These are phyloP conservation scores for Drosophila affinis DNA, from an alignment of 2,888 invertebrate genomes.

Conservation along the genomic window DNA sequence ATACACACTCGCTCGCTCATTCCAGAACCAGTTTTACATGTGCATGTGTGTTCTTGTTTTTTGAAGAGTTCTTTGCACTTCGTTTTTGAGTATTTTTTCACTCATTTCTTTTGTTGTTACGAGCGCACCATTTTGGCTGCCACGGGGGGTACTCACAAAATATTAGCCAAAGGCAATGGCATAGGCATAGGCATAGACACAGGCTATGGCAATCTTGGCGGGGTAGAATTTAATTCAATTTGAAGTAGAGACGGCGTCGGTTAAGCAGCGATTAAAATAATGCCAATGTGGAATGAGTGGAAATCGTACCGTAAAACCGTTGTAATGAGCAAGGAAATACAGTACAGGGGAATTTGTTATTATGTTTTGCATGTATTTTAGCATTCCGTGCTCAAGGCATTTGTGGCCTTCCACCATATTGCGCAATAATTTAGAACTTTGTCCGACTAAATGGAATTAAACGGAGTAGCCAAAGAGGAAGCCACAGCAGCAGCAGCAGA, in stretches of 20 bases:
- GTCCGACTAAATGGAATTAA: conserved; percentile 35
- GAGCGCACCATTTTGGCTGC: conserved; percentile 5
- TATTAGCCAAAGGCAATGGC: conserved; percentile 37
- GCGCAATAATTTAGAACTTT: conserved; percentile 26
- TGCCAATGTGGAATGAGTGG: not conserved
- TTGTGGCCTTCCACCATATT: conserved; percentile 19
- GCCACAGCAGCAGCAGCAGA: not conserved
- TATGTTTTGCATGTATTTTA: not conserved
- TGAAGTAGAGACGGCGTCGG: not conserved
- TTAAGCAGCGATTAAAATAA: not conserved
- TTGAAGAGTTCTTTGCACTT: conserved; percentile 75
- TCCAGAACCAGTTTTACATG: conserved; percentile 63
- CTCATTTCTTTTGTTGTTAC: conserved; percentile 24
- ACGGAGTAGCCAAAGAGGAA: not conserved
- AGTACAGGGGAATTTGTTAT: not conserved
- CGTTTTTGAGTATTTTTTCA: conserved; percentile 38
- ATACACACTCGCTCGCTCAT: conserved; percentile 33
- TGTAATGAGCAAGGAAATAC: not conserved
- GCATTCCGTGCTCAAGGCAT: not conserved
- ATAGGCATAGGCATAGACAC: conserved; percentile 2
- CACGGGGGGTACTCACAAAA: conserved; percentile 12
- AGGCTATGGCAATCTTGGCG: conserved; percentile 12
- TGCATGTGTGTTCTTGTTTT: not conserved
- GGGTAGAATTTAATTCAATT: conserved; percentile 32
- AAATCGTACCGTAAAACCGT: not conserved